Percentiles rank a stretch among this genome's conserved stretches.
phyloP scores from a whole-genome alignment of 2,888 invertebrate species.

The Drosophila hamatofila region DNA sequence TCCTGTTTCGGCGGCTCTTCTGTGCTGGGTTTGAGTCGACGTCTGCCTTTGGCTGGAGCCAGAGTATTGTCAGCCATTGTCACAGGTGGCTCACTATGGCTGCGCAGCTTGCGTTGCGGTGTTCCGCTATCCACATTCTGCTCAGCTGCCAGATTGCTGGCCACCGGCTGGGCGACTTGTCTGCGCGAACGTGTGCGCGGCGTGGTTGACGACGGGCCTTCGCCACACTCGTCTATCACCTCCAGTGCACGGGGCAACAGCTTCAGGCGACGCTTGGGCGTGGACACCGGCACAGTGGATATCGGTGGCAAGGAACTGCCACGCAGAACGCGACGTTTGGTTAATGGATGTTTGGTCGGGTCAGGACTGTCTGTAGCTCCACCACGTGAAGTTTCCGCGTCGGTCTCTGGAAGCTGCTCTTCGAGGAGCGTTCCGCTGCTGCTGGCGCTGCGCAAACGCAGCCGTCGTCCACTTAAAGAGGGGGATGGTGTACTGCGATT shows the following conservation, averaged over 20 bases:
- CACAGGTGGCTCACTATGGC: conserved; percentile 39
- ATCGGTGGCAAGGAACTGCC: conserved; percentile 38
- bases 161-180: not conserved
- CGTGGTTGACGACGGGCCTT: not conserved
- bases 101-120: conserved; percentile 4
- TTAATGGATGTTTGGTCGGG: not conserved
- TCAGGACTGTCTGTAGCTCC: not conserved
- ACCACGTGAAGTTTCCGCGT: not conserved
- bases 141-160: not conserved
- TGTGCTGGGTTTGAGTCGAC: not conserved
- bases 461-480: not conserved
- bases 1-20: not conserved
- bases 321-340: conserved; percentile 14
- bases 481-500: conserved; percentile 19
- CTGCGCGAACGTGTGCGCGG: conserved; percentile 27
- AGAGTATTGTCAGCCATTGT: not conserved
- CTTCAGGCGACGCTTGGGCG: conserved; percentile 21
- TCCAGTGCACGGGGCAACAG: conserved; percentile 11
- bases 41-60: not conserved
- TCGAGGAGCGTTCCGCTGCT: not conserved
- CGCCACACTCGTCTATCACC: conserved; percentile 24
- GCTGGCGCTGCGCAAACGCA: conserved; percentile 9
- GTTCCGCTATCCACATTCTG: not conserved
- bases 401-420: not conserved
- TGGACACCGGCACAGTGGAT: conserved; percentile 23